Evolutionary conservation across 2,888 invertebrate species (phyloP).

Genomic region (Escarpia spicata): DNA sequence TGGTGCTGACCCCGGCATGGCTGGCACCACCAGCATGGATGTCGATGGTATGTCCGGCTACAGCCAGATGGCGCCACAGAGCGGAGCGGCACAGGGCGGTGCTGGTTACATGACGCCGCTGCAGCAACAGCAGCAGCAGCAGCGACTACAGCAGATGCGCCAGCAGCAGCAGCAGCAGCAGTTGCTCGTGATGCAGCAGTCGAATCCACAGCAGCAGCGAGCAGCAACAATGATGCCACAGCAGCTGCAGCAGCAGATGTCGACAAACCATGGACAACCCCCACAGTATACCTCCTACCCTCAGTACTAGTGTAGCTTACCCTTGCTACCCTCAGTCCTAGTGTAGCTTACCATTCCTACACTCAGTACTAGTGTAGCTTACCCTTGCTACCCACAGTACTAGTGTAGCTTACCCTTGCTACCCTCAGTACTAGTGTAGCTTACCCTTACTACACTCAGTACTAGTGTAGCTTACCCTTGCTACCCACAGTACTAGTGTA

Average conservation of each 20-base stretch:
- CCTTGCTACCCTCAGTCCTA: neutral
- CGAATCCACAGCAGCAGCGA: conserved; percentile 45
- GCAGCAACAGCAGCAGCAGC: conserved; percentile 42
- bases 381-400: too few species aligned
- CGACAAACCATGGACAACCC: neutral
- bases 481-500: too few species aligned
- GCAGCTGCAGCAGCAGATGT: conserved; percentile 12
- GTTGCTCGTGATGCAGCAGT: conserved; percentile 48
- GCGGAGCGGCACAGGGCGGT: conserved; percentile 33
- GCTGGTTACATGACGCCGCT: conserved; percentile 34
- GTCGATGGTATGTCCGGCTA: conserved; percentile 49
- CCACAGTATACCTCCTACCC: neutral
- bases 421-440: too few species aligned
- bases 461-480: too few species aligned
- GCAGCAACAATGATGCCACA: conserved; percentile 19
- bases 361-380: too few species aligned
- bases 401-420: too few species aligned
- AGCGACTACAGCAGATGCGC: conserved; percentile 66
- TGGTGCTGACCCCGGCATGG: conserved; percentile 27
- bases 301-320: neutral
- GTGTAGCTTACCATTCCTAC: too few species aligned
- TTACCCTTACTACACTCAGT: too few species aligned
- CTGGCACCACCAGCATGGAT: conserved; percentile 33
- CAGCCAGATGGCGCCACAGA: conserved; percentile 51
- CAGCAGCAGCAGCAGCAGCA: conserved; percentile 66